Conservation (phyloP, 2,113 vertebrate genomes). For the Actenoides lindsayi region DNA sequence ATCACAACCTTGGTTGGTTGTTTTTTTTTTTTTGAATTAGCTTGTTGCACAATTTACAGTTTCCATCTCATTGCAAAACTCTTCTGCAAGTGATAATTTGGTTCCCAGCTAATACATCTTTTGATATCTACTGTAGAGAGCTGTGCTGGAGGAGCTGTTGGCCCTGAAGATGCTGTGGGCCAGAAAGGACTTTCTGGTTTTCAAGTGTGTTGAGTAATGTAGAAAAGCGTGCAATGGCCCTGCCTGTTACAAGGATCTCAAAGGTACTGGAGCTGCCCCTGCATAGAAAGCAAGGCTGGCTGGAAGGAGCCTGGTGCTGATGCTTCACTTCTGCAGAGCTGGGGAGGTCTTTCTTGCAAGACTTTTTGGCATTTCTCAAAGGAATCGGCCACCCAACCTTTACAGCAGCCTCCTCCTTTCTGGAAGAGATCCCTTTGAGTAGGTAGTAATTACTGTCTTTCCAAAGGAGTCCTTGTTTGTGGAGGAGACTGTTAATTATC, state of each 20-base stretch:
- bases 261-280: not conserved
- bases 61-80: constrained; percentile 48
- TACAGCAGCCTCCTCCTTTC: not conserved
- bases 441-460: constrained; percentile 12
- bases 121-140: not conserved
- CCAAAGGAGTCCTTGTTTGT: not conserved
- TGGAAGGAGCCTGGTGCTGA: not conserved
- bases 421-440: not conserved
- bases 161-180: not conserved
- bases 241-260: not conserved
- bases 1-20: not conserved
- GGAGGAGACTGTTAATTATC: constrained; percentile 22
- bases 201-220: not conserved
- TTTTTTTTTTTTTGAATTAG: not conserved
- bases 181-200: not conserved
- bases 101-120: not conserved
- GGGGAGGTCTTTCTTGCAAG: not conserved
- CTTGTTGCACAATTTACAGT: constrained; percentile 54
- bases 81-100: constrained; percentile 21
- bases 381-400: not conserved
- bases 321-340: not conserved
- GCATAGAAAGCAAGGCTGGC: not conserved
- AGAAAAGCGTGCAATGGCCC: not conserved
- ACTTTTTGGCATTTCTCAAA: not conserved
- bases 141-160: not conserved